Percentiles rank a stretch among this genome's conserved stretches.
phyloP scores from a whole-genome alignment of 2,888 invertebrate genomes.

The Amblyteles armatorius region DNA sequence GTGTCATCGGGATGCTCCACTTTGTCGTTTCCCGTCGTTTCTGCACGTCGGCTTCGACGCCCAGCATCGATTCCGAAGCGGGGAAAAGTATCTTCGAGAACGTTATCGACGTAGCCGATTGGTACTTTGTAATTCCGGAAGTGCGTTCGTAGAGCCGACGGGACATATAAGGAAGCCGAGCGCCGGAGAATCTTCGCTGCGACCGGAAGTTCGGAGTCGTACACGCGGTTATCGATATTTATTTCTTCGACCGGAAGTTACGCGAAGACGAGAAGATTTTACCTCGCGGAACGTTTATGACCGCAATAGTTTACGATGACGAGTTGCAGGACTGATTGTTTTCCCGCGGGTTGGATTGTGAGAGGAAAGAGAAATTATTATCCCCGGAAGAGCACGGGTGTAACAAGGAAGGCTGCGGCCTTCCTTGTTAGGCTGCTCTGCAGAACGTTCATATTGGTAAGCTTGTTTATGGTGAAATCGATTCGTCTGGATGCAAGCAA shows the following conservation, averaged over 20 bases:
- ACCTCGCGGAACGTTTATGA: conserved; percentile 6
- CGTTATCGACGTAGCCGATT: conserved; percentile 37
- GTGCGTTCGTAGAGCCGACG: conserved; percentile 11
- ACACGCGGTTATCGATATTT: conserved; percentile 34
- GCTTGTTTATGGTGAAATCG: no score
- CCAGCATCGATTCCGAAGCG: not conserved
- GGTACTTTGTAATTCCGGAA: conserved; percentile 40
- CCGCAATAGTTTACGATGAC: conserved; percentile 10
- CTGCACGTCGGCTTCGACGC: not conserved
- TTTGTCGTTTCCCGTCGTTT: conserved; percentile 73
- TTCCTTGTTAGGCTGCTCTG: no score
- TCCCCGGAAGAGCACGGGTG: no score
- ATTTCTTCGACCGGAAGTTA: conserved; percentile 25
- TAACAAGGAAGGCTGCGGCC: no score
- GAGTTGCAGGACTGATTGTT: conserved; percentile 1
- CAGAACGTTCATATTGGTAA: no score
- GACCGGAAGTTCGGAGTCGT: conserved; percentile 23
- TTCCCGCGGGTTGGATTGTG: not conserved
- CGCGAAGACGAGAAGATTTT: conserved; percentile 16
- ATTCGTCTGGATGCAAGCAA: no score
- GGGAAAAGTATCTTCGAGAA: not conserved
- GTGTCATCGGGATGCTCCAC: conserved; percentile 72
- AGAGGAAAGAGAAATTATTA: not conserved
- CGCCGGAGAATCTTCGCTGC: conserved; percentile 26
- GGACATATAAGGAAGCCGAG: conserved; percentile 39